These are phyloP conservation scores for Philereme transversata DNA, from an alignment of 2,888 invertebrate species.

Conservation along the genomic window DNA sequence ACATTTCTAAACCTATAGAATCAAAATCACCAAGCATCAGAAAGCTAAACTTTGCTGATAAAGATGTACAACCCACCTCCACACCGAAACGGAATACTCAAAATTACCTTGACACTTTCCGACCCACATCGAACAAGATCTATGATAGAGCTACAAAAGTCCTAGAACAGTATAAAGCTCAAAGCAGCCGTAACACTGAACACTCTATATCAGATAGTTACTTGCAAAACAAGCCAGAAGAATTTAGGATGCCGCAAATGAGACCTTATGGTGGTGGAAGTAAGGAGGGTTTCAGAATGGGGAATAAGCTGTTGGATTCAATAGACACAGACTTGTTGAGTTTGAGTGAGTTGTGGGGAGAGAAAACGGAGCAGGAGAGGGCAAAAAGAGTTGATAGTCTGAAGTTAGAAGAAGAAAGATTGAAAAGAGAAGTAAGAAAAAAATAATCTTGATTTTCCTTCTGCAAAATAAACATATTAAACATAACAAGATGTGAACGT, in stretches of 20 bases:
- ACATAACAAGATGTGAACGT: too few relatives aligned
- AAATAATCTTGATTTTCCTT: too few relatives aligned
- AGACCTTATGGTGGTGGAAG: constrained; percentile 61
- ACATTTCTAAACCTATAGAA: constrained; percentile 36
- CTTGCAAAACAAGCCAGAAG: constrained; percentile 53
- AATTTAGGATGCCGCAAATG: constrained; percentile 74
- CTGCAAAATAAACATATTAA: too few relatives aligned
- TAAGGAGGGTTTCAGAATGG: constrained; percentile 55
- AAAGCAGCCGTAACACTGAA: constrained; percentile 56
- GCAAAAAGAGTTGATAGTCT: constrained; percentile 64
- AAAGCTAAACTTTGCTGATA: constrained; percentile 68
- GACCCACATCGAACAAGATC: constrained; percentile 73
- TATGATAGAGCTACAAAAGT: constrained; percentile 74
- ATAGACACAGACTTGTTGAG: constrained; percentile 79
- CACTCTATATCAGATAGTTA: constrained; percentile 54
- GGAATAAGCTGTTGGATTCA: constrained; percentile 62
- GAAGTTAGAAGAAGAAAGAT: constrained; percentile 89
- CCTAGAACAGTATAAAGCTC: constrained; percentile 71
- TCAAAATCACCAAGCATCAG: constrained; percentile 63
- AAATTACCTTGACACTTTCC: constrained; percentile 52
- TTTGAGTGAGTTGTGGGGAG: constrained; percentile 87
- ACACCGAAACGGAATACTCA: constrained; percentile 65
- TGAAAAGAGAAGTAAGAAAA: constrained; percentile 87
- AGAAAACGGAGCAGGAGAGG: constrained; percentile 58
- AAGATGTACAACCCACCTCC: constrained; percentile 73